These are phyloP conservation scores for Thereva unica DNA, from an alignment of 2,888 invertebrate genomes.

Conservation along the genomic window DNA sequence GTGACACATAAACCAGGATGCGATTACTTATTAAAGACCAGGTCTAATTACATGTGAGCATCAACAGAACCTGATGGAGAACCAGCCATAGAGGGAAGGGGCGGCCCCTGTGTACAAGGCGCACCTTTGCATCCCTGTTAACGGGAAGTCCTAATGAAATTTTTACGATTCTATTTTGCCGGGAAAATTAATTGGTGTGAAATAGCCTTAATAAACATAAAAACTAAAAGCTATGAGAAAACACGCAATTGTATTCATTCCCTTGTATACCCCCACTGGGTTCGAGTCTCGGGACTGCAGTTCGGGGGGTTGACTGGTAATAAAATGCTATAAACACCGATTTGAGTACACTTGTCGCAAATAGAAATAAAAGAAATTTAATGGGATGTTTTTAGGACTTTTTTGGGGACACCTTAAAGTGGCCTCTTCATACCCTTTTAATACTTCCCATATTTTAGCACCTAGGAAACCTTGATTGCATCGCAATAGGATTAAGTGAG, in stretches of 20 bases:
- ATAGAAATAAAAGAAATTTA: too few species aligned
- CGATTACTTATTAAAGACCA: conserved; percentile 25
- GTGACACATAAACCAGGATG: conserved; percentile 25
- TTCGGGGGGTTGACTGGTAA: background rate
- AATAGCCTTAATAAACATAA: conserved; percentile 33
- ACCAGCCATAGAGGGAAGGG: background rate
- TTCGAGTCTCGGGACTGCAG: background rate
- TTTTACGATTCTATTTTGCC: conserved; percentile 28
- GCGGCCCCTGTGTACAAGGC: background rate
- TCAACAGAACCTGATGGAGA: background rate
- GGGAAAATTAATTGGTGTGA: conserved; percentile 31
- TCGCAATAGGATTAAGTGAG: too few species aligned
- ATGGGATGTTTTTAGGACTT: too few species aligned
- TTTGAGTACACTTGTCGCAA: too few species aligned
- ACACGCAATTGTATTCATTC: conserved; percentile 29
- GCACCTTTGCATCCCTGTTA: background rate
- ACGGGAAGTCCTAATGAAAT: conserved; percentile 26
- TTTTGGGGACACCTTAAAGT: too few species aligned
- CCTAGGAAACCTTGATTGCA: too few species aligned
- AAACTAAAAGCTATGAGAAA: conserved; percentile 30
- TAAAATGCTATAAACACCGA: background rate
- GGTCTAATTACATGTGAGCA: conserved; percentile 29
- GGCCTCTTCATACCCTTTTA: too few species aligned
- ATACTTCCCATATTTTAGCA: too few species aligned
- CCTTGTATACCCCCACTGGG: background rate